A percentile compares a stretch with the other conserved stretches of the same genome.
These are phyloP conservation scores for Diaphora mendica DNA, from an alignment of 2,888 invertebrate genomes.

Conservation along the genomic window DNA sequence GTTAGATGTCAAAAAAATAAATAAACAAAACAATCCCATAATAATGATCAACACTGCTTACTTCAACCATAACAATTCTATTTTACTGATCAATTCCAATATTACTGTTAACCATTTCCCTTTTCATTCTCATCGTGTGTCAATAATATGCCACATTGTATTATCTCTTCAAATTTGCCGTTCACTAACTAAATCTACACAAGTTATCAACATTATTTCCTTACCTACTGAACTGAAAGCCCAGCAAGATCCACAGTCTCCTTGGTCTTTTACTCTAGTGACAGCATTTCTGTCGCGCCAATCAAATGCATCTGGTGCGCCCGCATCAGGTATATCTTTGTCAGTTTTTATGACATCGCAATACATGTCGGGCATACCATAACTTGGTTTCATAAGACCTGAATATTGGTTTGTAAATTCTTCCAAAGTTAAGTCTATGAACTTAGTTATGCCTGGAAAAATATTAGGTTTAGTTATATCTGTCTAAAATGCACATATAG, in stretches of 20 bases:
- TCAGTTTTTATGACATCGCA: slow-evolving; percentile 3
- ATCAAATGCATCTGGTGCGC: slow-evolving; percentile 75
- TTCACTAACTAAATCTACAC: not conserved
- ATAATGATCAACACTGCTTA: too few relatives aligned
- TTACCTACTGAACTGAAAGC: slow-evolving; percentile 70
- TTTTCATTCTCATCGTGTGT: too few relatives aligned
- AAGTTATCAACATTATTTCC: not conserved
- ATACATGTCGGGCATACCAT: too few relatives aligned
- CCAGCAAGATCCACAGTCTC: slow-evolving; percentile 93
- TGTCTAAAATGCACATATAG: not conserved
- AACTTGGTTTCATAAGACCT: not conserved
- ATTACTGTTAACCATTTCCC: too few relatives aligned
- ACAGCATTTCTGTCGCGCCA: slow-evolving; percentile 92
- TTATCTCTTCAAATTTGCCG: too few relatives aligned
- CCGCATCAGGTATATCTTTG: slow-evolving; percentile 9
- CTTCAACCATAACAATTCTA: too few relatives aligned
- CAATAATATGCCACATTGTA: too few relatives aligned
- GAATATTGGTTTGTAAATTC: slow-evolving; percentile 9
- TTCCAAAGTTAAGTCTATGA: slow-evolving; percentile 17
- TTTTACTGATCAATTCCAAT: too few relatives aligned
- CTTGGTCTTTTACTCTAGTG: slow-evolving; percentile 92
- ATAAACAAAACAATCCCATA: too few relatives aligned
- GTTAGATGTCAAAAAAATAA: too few relatives aligned
- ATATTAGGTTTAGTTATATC: not conserved
- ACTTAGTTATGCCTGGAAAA: slow-evolving; percentile 22